Evolutionary conservation across 2,888 invertebrate species (phyloP).

Genomic region (Acanthosepion esculentum): DNA sequence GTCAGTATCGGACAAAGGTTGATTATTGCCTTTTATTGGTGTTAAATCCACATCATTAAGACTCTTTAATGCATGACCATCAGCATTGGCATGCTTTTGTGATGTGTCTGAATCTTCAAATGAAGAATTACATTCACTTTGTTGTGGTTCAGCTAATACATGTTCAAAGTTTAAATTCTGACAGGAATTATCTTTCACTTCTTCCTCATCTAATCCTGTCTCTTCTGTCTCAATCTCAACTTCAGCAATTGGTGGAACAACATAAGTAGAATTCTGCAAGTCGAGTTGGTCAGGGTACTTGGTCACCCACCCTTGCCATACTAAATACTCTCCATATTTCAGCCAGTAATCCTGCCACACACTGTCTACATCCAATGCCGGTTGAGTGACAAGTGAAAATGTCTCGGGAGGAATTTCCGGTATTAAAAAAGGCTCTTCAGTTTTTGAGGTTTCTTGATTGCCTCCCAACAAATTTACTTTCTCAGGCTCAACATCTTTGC

Average conservation of each 20-base stretch:
- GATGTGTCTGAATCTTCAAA: neutral
- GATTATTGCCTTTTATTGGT: neutral
- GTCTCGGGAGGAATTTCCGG: neutral
- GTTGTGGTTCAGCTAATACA: neutral
- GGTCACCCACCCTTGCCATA: constrained; percentile 70
- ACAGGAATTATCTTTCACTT: neutral
- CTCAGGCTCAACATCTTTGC: neutral
- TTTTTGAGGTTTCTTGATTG: neutral
- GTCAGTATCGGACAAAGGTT: neutral
- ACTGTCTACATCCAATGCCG: constrained; percentile 55
- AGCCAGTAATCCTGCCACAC: constrained; percentile 68
- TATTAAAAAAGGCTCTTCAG: neutral
- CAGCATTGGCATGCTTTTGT: neutral
- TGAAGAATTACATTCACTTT: neutral
- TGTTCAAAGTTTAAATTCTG: neutral
- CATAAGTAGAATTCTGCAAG: constrained; percentile 52
- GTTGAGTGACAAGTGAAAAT: neutral
- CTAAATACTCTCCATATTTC: constrained; percentile 68
- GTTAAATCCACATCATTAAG: neutral
- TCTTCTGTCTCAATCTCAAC: constrained; percentile 58
- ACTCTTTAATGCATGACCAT: neutral
- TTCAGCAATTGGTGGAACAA: constrained; percentile 61
- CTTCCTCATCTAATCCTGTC: neutral
- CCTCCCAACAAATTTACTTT: neutral
- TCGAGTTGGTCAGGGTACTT: constrained; percentile 71